Conservation (phyloP, 2,797 vertebrate species). For the Clarias fuscus region DNA sequence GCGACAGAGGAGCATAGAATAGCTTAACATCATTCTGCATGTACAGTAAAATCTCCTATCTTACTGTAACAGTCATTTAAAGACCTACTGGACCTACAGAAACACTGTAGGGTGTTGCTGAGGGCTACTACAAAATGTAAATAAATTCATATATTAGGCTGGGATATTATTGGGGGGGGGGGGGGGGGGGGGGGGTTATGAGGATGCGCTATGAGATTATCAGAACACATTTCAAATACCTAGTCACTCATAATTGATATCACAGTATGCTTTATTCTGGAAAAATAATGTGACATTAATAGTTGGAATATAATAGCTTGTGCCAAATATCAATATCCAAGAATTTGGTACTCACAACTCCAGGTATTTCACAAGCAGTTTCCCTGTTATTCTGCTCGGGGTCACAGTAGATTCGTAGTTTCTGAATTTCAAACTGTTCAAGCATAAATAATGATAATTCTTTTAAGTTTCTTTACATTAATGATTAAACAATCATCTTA, state of each 20-base stretch:
- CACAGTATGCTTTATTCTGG: constrained; percentile 27
- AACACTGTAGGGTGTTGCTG: too few relatives aligned
- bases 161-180: neutral
- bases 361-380: constrained; percentile 94
- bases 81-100: too few relatives aligned
- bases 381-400: constrained; percentile 94
- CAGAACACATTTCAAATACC: constrained; percentile 26
- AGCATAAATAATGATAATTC: neutral
- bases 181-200: rapidly evolving
- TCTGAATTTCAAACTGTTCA: constrained; percentile 93
- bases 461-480: neutral
- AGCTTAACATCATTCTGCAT: neutral
- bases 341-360: constrained; percentile 84
- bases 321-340: constrained; percentile 41
- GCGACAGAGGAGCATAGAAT: neutral
- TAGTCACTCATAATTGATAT: constrained; percentile 26
- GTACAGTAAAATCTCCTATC: too few relatives aligned
- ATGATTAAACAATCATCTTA: neutral
- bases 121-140: neutral
- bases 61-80: too few relatives aligned
- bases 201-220: constrained; percentile 7
- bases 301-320: constrained; percentile 30
- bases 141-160: neutral
- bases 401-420: constrained; percentile 96
- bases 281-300: constrained; percentile 34